A percentile compares a stretch with the other conserved stretches of the same genome.
phyloP scores from a whole-genome alignment of 2,113 vertebrate genomes.

The Etheostoma cragini region DNA sequence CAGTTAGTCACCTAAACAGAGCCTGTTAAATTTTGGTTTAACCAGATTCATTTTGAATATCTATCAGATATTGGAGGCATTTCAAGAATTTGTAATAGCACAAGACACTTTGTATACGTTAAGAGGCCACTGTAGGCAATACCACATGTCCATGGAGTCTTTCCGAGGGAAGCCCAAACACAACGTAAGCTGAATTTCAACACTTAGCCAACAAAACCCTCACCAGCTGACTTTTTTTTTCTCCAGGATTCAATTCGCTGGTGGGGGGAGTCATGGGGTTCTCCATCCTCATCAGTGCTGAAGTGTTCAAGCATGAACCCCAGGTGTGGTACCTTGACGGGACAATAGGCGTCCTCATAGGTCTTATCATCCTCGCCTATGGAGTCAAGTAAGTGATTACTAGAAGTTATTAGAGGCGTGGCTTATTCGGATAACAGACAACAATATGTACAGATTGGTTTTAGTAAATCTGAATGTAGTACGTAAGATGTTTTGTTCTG shows the following conservation, averaged over 20 bases:
- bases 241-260: slow-evolving; percentile 96
- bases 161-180: background rate
- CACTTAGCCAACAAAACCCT: background rate
- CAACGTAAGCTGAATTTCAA: background rate
- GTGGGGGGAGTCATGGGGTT: slow-evolving; percentile 98
- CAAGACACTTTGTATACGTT: background rate
- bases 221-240: background rate
- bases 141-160: slow-evolving; percentile 25
- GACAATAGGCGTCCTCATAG: slow-evolving; percentile 93
- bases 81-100: slow-evolving; percentile 5
- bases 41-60: background rate
- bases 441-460: no score
- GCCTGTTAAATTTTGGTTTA: background rate
- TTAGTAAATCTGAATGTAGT: no score
- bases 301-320: slow-evolving; percentile 94
- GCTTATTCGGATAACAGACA: background rate
- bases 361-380: slow-evolving; percentile 94
- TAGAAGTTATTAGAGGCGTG: background rate
- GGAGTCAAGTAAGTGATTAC: slow-evolving; percentile 91
- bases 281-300: slow-evolving; percentile 96
- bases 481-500: no score
- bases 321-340: slow-evolving; percentile 96
- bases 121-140: background rate
- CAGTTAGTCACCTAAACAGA: background rate
- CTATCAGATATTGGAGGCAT: slow-evolving; percentile 15